Percentiles rank a stretch among this genome's conserved stretches.
Evolutionary conservation across 2,888 invertebrate genomes (phyloP).

Genomic region (Heteromyza rotundicornis): DNA sequence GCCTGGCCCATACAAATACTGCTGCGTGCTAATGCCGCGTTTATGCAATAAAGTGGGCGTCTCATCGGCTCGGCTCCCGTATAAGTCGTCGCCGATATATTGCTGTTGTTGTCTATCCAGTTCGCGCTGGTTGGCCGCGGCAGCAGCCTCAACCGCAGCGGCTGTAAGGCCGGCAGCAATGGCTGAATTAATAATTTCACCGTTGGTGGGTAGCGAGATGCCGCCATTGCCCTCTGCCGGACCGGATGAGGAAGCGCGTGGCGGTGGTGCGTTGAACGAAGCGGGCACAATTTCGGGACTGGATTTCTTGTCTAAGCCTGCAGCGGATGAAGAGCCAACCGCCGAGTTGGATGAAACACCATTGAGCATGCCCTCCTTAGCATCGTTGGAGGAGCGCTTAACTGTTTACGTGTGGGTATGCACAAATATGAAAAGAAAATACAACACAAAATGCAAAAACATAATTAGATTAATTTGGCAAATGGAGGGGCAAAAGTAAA

Average conservation of each 20-base stretch:
- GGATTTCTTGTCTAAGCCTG: conserved; percentile 50
- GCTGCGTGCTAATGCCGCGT: conserved; percentile 55
- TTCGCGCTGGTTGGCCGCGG: conserved; percentile 44
- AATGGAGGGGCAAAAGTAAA: neutral
- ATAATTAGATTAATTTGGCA: neutral
- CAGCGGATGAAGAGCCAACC: conserved; percentile 20
- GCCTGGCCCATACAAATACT: conserved; percentile 34
- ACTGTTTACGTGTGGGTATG: conserved; percentile 29
- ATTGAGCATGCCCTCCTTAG: conserved; percentile 18
- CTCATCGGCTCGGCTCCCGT: conserved; percentile 36
- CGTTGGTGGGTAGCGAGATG: conserved; percentile 44
- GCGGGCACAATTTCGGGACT: conserved; percentile 57
- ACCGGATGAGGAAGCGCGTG: conserved; percentile 17
- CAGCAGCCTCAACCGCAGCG: conserved; percentile 51
- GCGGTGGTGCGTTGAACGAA: conserved; percentile 49
- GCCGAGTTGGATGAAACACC: conserved; percentile 16
- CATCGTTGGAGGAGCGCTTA: conserved; percentile 45
- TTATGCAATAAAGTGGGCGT: conserved; percentile 52
- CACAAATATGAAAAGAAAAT: neutral
- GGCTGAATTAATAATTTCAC: conserved; percentile 46
- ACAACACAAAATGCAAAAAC: neutral
- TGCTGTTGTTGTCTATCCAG: conserved; percentile 38
- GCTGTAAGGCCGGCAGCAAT: conserved; percentile 39
- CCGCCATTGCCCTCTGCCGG: conserved; percentile 27
- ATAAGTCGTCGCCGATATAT: conserved; percentile 18